A percentile compares a stretch with the other conserved stretches of the same genome.
Evolutionary conservation across 2,113 vertebrate genomes (phyloP).

Genomic region (Oncorhynchus nerka): DNA sequence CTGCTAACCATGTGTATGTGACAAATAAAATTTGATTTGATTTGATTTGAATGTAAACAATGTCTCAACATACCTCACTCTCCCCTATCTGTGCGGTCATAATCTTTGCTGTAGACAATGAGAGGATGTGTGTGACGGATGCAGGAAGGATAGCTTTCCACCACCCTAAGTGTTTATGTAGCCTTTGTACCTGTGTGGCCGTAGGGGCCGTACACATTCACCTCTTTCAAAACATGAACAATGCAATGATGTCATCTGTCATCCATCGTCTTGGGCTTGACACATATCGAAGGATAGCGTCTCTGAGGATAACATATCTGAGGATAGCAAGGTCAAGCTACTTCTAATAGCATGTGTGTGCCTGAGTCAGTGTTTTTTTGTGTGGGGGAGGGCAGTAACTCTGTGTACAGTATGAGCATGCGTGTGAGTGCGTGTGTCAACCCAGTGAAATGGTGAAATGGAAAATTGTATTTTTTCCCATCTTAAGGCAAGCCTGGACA

Average conservation of each 20-base stretch:
- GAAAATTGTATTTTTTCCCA: conserved; percentile 36
- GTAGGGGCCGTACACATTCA: background rate
- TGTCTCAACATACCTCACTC: too few relatives aligned
- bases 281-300: background rate
- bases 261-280: background rate
- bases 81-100: background rate
- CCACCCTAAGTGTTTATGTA: background rate
- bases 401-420: conserved; percentile 11
- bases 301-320: background rate
- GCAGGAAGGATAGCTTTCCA: background rate
- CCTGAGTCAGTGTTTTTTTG: background rate
- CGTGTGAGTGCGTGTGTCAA: background rate
- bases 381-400: background rate
- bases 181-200: background rate
- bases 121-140: background rate
- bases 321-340: conserved; percentile 1
- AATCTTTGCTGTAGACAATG: background rate
- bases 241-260: conserved; percentile 26
- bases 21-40: too few relatives aligned
- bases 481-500: conserved; percentile 4
- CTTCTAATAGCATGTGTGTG: conserved; percentile 5
- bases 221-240: background rate
- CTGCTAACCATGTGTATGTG: too few relatives aligned
- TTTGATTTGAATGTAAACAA: too few relatives aligned
- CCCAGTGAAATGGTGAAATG: conserved; percentile 10